A percentile compares a stretch with the other conserved stretches of the same genome.
Evolutionary conservation across 2,797 vertebrate genomes (phyloP).

Genomic region (Aeoliscus strigatus): DNA sequence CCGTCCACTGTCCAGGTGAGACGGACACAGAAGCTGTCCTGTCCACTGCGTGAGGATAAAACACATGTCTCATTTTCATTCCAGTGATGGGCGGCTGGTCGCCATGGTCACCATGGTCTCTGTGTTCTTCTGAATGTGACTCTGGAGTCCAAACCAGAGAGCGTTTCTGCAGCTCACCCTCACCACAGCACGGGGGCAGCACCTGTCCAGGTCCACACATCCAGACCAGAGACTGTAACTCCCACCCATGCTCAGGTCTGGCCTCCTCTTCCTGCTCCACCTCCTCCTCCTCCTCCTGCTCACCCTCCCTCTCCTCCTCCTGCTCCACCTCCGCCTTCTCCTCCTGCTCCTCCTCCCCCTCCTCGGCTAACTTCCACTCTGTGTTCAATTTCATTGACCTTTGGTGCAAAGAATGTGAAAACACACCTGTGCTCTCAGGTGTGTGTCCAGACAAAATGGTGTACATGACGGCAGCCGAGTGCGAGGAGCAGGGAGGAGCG

Average conservation of each 20-base stretch:
- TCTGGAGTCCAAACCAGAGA: slow-evolving; percentile 80
- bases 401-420: no score
- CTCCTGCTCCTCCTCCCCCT: no score
- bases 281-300: no score
- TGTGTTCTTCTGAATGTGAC: slow-evolving; percentile 79
- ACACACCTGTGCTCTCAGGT: slow-evolving; percentile 61
- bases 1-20: slow-evolving; percentile 76
- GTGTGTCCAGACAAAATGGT: slow-evolving; percentile 78
- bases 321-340: no score
- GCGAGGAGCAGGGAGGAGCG: slow-evolving; percentile 65
- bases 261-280: no score
- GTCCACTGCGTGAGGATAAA: background rate
- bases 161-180: slow-evolving; percentile 72
- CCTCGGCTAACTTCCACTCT: no score
- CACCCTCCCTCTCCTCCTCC: no score
- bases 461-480: slow-evolving; percentile 72
- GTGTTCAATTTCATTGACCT: no score
- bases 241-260: slow-evolving; percentile 81
- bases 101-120: slow-evolving; percentile 77
- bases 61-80: slow-evolving; percentile 2
- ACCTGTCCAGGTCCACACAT: slow-evolving; percentile 78
- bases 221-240: slow-evolving; percentile 85
- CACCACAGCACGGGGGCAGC: slow-evolving; percentile 57
- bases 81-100: slow-evolving; percentile 79
- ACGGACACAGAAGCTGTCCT: no score